phyloP scores from a whole-genome alignment of 2,797 vertebrate genomes.

The Enteromius trimaculatus region DNA sequence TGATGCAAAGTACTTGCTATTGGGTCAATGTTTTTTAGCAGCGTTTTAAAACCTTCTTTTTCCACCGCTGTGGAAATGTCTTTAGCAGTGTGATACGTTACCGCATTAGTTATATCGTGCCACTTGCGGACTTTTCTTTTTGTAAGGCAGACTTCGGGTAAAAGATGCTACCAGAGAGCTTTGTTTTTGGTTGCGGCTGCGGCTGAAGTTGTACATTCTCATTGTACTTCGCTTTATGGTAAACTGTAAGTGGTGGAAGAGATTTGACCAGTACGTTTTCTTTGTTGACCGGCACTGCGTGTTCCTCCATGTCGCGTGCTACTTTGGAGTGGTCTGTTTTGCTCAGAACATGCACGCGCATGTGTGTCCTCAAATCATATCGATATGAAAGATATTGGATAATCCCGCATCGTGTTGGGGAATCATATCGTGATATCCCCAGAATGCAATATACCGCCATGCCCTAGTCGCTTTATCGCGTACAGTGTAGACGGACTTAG shows the following conservation, averaged over 20 bases:
- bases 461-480: too few species aligned
- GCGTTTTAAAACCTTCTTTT: conserved; percentile 48
- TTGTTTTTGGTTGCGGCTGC: conserved; percentile 13
- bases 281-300: too few species aligned
- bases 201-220: conserved; percentile 12
- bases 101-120: conserved; percentile 36
- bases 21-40: conserved; percentile 53
- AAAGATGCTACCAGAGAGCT: conserved; percentile 25
- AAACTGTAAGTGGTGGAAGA: conserved; percentile 16
- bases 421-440: too few species aligned
- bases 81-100: conserved; percentile 38
- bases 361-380: too few species aligned
- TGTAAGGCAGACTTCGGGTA: conserved; percentile 8
- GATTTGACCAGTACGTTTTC: not conserved
- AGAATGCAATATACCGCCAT: too few species aligned
- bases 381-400: not conserved
- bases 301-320: too few species aligned
- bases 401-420: too few species aligned
- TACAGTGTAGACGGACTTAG: too few species aligned
- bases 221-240: conserved; percentile 34
- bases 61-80: conserved; percentile 50
- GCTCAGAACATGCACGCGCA: too few species aligned
- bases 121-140: not conserved
- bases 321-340: too few species aligned
- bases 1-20: not conserved